Base-by-base conservation (phyloP, 2,113 vertebrate species). In the Formicarius rufipectus region DNA sequence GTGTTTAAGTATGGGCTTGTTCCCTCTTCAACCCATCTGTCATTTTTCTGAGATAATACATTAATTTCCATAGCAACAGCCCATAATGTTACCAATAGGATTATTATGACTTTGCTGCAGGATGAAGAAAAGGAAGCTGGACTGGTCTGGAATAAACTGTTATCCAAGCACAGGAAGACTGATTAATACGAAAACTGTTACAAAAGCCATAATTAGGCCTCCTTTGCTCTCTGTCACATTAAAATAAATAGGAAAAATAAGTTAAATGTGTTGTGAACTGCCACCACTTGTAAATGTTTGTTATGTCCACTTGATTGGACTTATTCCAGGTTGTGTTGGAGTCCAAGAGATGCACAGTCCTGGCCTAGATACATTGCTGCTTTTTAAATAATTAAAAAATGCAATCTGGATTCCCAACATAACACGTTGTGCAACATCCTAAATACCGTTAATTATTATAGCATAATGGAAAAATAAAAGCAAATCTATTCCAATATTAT, bases 61-160 rank as follows among this genome's bases (percentile, higher is more conserved):
- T 97, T 90, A 97, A 96, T 96, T 96, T 95, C 95, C 95, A 96
- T 96, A 88, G 95, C 95, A 96, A 95, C 95, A 84, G 92, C 64
- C 71, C 86, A 60, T 78, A 95, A 95, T 86, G 79, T 95, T 88
- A 86, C 83, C 92, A 95, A 81, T 72, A 94, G 76, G 93, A 96
- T 97, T 97, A 93, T 94, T 92, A 49, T 0, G 64, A 96, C 76
- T 96, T 95, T 92, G 73, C 52, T 84, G 72, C 68, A 90, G 67
- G 92, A 95, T 90, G 85, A 96, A 96, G 92, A 47, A 78, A 93
- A 97, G 86, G 88, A 95, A 94, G 47, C 19, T 0, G 47, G 79
- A 84, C 90, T 86, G 64, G 39, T 90, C 39, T 68, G 75, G 82
- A 95, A 95, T 92, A 94, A 96, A 80, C 37, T 64, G 33, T 72